phyloP scores from a whole-genome alignment of 2,113 vertebrate species.

The Pygoscelis adeliae region DNA sequence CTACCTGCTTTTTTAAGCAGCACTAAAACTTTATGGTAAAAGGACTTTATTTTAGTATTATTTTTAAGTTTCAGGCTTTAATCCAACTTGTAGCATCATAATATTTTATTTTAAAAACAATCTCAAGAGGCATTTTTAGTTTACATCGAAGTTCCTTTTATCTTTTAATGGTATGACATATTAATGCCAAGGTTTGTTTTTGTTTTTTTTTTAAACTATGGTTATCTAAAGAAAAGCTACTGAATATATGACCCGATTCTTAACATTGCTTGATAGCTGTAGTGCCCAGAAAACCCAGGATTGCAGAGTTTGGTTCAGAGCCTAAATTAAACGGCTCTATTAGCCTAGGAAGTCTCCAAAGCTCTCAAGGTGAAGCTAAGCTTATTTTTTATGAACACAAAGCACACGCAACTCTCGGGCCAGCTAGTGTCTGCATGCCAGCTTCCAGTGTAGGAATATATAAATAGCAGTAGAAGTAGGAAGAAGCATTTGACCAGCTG shows the following conservation, averaged over 20 bases:
- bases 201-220: not conserved
- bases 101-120: not conserved
- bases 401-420: rapidly evolving
- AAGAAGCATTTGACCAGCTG: not conserved
- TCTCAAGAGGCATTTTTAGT: not conserved
- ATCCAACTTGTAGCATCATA: not conserved
- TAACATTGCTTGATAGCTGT: not conserved
- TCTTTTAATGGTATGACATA: not conserved
- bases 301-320: not conserved
- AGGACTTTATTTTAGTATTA: not conserved
- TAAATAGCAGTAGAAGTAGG: not conserved
- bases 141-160: not conserved
- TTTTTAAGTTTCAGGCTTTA: not conserved
- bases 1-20: not conserved
- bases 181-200: not conserved
- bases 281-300: not conserved
- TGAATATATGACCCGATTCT: not conserved
- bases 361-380: not conserved
- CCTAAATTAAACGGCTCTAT: not conserved
- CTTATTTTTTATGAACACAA: not conserved
- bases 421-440: not conserved
- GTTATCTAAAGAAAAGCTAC: not conserved
- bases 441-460: not conserved
- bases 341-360: not conserved
- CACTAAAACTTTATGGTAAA: not conserved